Conservation (phyloP, 2,797 vertebrate species). For the Lates japonicus region DNA sequence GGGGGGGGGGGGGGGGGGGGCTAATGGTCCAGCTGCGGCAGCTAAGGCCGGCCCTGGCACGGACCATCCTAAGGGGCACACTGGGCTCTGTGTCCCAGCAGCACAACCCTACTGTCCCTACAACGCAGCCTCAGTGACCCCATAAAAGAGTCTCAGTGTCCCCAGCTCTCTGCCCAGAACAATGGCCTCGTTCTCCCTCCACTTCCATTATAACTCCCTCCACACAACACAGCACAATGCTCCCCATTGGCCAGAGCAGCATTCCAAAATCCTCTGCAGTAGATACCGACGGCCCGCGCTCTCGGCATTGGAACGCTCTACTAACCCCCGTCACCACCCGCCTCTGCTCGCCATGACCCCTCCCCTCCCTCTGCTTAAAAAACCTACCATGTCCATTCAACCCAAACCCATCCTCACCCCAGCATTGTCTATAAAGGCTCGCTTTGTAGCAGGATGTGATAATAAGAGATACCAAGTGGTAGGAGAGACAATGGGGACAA, state of each 20-base stretch:
- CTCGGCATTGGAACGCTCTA: slow-evolving; percentile 56
- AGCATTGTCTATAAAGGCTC: slow-evolving; percentile 35
- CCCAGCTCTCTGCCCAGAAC: slow-evolving; percentile 66
- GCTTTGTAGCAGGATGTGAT: slow-evolving; percentile 56
- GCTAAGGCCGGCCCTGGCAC: slow-evolving; percentile 91
- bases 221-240: slow-evolving; percentile 78
- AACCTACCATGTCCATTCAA: slow-evolving; percentile 55
- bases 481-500: slow-evolving; percentile 39
- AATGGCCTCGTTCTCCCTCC: slow-evolving; percentile 80
- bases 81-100: slow-evolving; percentile 84
- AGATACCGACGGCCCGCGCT: slow-evolving; percentile 72
- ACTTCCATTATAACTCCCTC: slow-evolving; percentile 81
- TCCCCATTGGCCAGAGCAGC: slow-evolving; percentile 71
- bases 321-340: slow-evolving; percentile 58
- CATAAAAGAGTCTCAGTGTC: slow-evolving; percentile 83
- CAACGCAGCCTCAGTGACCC: slow-evolving; percentile 82
- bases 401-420: slow-evolving; percentile 48
- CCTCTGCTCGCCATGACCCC: slow-evolving; percentile 66
- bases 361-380: slow-evolving; percentile 55
- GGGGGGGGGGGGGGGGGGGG: slow-evolving; percentile 39
- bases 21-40: slow-evolving; percentile 89
- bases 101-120: slow-evolving; percentile 74
- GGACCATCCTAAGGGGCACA: slow-evolving; percentile 91
- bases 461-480: slow-evolving; percentile 38
- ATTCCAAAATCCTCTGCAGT: slow-evolving; percentile 79